Percentiles rank a stretch among this genome's conserved stretches.
These are phyloP conservation scores for Acyrthosiphon pisum DNA, from an alignment of 1,140 invertebrate species.

Conservation along the genomic window DNA sequence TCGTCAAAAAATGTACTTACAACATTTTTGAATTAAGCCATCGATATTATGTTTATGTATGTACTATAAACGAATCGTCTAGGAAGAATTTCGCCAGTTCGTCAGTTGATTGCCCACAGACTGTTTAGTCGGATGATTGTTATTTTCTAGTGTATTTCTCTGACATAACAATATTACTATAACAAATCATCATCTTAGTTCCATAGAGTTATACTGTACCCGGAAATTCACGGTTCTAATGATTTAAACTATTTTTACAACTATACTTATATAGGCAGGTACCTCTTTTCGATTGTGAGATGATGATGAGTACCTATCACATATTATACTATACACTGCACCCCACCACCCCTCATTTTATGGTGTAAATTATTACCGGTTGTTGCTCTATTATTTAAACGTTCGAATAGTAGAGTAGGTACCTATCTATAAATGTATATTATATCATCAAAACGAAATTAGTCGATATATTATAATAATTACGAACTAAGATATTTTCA, in stretches of 20 bases:
- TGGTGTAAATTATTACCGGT: background rate
- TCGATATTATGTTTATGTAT: background rate
- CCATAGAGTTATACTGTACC: background rate
- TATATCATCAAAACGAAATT: background rate
- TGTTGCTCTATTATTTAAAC: background rate
- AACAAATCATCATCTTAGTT: background rate
- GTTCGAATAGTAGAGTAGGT: background rate
- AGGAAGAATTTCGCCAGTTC: background rate
- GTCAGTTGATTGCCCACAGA: background rate
- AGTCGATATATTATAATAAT: no score
- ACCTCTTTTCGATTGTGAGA: background rate
- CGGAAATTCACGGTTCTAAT: conserved; percentile 1
- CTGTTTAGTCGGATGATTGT: background rate
- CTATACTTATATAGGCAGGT: background rate
- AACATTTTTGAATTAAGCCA: no score
- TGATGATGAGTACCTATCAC: background rate
- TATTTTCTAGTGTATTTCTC: background rate
- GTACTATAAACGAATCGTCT: background rate
- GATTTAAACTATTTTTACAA: background rate
- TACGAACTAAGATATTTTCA: no score
- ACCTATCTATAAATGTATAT: background rate
- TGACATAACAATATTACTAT: conserved; percentile 9
- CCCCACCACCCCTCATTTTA: background rate
- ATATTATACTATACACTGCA: background rate
- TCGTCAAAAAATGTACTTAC: no score